These are phyloP conservation scores for Dendrolimus pini DNA, from an alignment of 2,888 invertebrate species.

Conservation along the genomic window DNA sequence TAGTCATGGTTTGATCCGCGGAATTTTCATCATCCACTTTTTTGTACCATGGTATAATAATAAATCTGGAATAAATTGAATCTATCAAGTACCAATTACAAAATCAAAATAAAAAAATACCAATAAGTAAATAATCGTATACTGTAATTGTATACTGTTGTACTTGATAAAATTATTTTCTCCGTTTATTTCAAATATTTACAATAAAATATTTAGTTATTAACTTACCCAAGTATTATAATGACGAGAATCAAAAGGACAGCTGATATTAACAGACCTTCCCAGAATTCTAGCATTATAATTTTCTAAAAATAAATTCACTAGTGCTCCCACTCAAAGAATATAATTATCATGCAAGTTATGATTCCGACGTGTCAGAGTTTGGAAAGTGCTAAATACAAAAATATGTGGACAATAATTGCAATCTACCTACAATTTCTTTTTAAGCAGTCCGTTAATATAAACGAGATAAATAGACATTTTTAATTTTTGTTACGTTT, in stretches of 20 bases:
- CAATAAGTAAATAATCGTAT: too few relatives aligned
- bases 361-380: too few relatives aligned
- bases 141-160: too few relatives aligned
- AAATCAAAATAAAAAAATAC: neutral
- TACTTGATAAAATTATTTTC: too few relatives aligned
- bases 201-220: too few relatives aligned
- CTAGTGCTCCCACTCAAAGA: too few relatives aligned
- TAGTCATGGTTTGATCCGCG: conserved; percentile 1
- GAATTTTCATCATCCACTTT: neutral
- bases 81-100: neutral
- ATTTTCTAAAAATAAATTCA: neutral
- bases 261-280: conserved; percentile 19
- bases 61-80: conserved; percentile 18
- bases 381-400: too few relatives aligned
- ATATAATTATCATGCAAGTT: too few relatives aligned
- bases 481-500: conserved; percentile 9
- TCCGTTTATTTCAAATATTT: too few relatives aligned
- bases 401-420: too few relatives aligned
- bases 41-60: conserved; percentile 17
- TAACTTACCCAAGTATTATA: conserved; percentile 25
- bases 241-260: conserved; percentile 14
- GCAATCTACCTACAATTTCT: too few relatives aligned
- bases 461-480: neutral
- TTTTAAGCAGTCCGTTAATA: neutral
- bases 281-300: conserved; percentile 23